phyloP scores from a whole-genome alignment of 2,113 vertebrate species.

The Upupa epops region DNA sequence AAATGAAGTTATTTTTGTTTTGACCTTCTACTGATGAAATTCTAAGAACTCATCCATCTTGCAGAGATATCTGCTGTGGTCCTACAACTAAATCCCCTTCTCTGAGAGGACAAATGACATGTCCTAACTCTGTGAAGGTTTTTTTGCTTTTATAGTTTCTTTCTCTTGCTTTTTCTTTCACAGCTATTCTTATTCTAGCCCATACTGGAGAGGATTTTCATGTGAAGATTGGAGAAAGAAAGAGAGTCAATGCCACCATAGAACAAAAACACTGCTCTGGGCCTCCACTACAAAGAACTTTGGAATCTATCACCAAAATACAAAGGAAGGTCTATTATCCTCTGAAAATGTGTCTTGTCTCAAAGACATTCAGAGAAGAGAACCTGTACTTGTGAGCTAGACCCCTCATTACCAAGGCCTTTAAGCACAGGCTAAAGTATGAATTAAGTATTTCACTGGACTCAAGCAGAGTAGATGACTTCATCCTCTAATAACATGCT shows the following conservation, averaged over 20 bases:
- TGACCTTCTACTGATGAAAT: neutral
- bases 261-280: neutral
- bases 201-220: neutral
- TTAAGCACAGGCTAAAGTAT: constrained; percentile 7
- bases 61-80: neutral
- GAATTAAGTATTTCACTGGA: constrained; percentile 30
- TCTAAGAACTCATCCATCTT: neutral
- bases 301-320: neutral
- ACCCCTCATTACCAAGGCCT: constrained; percentile 9
- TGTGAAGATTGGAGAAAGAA: neutral
- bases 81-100: neutral
- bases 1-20: neutral
- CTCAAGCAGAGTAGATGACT: neutral
- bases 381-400: neutral
- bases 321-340: neutral
- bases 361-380: neutral
- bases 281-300: neutral
- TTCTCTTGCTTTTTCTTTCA: neutral
- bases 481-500: neutral
- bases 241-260: neutral
- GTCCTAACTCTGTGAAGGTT: neutral
- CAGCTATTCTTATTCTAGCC: neutral
- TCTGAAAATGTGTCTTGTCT: neutral
- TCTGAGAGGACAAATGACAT: neutral
- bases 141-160: neutral